Conservation (phyloP, 2,113 vertebrate species). For the Centropus bengalensis region DNA sequence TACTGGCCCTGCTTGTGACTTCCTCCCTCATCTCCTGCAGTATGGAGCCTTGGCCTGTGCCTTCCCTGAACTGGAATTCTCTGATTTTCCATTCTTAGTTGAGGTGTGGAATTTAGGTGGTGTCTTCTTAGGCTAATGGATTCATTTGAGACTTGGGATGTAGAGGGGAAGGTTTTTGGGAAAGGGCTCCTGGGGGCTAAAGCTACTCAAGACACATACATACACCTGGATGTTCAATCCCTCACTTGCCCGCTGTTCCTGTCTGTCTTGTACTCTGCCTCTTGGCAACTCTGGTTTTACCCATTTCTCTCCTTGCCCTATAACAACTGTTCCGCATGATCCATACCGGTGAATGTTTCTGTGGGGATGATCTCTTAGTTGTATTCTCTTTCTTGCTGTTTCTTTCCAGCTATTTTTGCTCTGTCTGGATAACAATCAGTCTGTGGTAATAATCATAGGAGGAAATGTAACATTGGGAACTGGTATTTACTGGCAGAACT, state of each 20-base stretch:
- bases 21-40: background rate
- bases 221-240: background rate
- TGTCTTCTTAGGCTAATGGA: background rate
- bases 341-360: background rate
- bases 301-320: background rate
- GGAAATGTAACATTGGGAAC: background rate
- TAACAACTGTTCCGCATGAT: background rate
- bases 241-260: background rate
- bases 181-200: background rate
- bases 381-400: background rate
- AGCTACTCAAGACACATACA: no score
- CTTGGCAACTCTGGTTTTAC: background rate
- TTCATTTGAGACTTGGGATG: background rate
- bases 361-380: background rate
- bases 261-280: background rate
- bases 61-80: background rate
- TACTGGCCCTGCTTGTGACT: background rate
- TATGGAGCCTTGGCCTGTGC: background rate
- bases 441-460: background rate
- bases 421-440: background rate
- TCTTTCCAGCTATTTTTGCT: background rate
- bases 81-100: background rate
- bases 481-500: background rate
- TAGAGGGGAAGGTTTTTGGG: background rate
- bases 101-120: background rate